Base-by-base conservation (phyloP, 53 echinoderm and acorn worm species). In the Antedon mediterranea region DNA sequence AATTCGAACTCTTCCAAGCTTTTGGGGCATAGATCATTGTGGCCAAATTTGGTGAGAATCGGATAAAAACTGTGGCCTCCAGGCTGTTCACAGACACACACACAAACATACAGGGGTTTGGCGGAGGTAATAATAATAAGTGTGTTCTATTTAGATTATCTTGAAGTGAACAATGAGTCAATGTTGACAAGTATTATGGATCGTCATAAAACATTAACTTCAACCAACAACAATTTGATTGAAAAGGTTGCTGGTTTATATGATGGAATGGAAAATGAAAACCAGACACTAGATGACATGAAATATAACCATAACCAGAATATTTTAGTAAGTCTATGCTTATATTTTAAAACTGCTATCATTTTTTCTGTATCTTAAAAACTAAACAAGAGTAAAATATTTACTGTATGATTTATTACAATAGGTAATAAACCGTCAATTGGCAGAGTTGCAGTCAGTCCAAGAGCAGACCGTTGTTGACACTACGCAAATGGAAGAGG, bases 121-220 rank as follows among this genome's bases (percentile, higher is more conserved):
- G n/a, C n/a, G n/a, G n/a, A n/a, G n/a, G n/a, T n/a, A n/a, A 37
- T 37, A 37, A 37, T 34, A 73, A 18, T 70, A 33, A 34, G 71
- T 77, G 33, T 30, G 34, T n/a, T 82, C 7, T 31, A 42, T 23
- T 43, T 79, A 92, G 92, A 95, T 78, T 95, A 95, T 78, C 75
- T 95, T 29, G 95, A 95, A 33, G 95, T 95, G 20, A 76, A 76
- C 28, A 93, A 93, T 43, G 95, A 95, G 75, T 91, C 91, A 33
- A 95, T 95, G 95, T 83, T 95, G 28, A 81, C 85, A 4, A 89
- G 89, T 72, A 85, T 95, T 34, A 95, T 95, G 95, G 95, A 95
- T 82, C 76, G 95, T 75, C 91, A 95, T 80, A 81, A 92, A 43
- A 95, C 95, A 1, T 84, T 95, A 71, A 91, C 82, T 30, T 72